Base-by-base conservation (phyloP, 2,888 invertebrate genomes). In the Machimus rusticus region DNA sequence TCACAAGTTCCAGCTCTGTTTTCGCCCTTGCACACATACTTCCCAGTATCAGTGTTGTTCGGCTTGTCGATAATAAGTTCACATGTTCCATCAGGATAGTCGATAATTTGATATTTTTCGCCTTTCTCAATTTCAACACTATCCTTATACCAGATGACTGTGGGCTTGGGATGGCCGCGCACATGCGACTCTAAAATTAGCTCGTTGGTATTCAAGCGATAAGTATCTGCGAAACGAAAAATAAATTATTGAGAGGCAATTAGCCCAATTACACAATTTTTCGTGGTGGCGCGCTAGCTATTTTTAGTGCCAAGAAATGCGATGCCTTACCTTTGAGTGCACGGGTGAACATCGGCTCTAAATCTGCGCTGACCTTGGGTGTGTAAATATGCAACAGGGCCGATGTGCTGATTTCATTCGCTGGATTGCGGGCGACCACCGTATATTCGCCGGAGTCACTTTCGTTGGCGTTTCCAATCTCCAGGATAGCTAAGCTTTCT, bases 361-460 rank as follows among this genome's bases (percentile, higher is more conserved):
- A 95, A 90, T 95, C 95, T 51, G 95, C 89, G 86, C 91, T 91
- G 88, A 91, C 90, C 89, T 91, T 91, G 88, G 92, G 90, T 88
- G 92, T 95, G 90, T 95, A 96, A 57, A 97, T 95, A 91, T 95
- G 95, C 76, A 98, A 92, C 89, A 94, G 94, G 14, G 96, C 96
- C n/a, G 95, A 94, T 14, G 96, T 95, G 43, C 94, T 94, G 4
- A 95, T 94, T 87, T 95, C 94, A 37, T 97, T 97, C 90, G 95
- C 94, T 88, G 95, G 94, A 91, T 97, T 98, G 89, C 94, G 94
- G 16, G 96, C 97, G 0, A 95, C 93, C 90, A 97, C 97, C 6
- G 95, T 94, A 90, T 97, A 98, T 89, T 95, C 95, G n/a, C 96
- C 98, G 0, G 95, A 95, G 92, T 97, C 97, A 87, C 94, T 94